A percentile compares a stretch with the other conserved stretches of the same genome.
These are phyloP conservation scores for Decapterus maruadsi DNA, from an alignment of 2,797 vertebrate species.

Conservation along the genomic window DNA sequence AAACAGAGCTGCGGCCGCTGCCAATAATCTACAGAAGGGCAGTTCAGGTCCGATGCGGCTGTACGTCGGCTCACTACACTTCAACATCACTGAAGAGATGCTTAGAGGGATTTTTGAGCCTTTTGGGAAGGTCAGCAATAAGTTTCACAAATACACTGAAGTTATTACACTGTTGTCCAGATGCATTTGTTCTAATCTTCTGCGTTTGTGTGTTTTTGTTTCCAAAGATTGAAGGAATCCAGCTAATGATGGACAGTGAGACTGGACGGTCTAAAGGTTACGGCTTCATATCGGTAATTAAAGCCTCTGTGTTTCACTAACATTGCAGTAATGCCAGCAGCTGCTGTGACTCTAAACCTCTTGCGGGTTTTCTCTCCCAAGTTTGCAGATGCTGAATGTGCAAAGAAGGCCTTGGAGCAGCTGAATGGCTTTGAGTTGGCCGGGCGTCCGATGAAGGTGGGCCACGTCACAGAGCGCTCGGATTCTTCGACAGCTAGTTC, in stretches of 20 bases:
- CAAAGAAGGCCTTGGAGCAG: slow-evolving; percentile 98
- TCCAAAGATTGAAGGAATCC: slow-evolving; percentile 96
- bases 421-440: slow-evolving; percentile 98
- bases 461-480: slow-evolving; percentile 97
- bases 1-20: slow-evolving; percentile 96
- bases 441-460: slow-evolving; percentile 98
- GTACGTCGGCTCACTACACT: slow-evolving; percentile 97
- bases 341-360: not conserved
- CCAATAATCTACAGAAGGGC: slow-evolving; percentile 97
- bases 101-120: slow-evolving; percentile 98
- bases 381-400: slow-evolving; percentile 99
- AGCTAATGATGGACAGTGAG: slow-evolving; percentile 99
- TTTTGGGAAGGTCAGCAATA: slow-evolving; percentile 91
- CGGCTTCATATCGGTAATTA: slow-evolving; percentile 96
- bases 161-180: not conserved
- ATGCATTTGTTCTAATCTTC: not conserved
- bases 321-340: no score
- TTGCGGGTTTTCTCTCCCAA: slow-evolving; percentile 46
- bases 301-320: not conserved
- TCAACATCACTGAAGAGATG: slow-evolving; percentile 99
- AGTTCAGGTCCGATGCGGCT: slow-evolving; percentile 97
- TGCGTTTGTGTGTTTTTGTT: not conserved
- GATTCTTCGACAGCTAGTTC: slow-evolving; percentile 98
- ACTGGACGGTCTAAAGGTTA: slow-evolving; percentile 99
- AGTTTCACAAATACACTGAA: rapidly evolving